These are phyloP conservation scores for Sesamia inferens DNA, from an alignment of 2,888 invertebrate species.

Conservation along the genomic window DNA sequence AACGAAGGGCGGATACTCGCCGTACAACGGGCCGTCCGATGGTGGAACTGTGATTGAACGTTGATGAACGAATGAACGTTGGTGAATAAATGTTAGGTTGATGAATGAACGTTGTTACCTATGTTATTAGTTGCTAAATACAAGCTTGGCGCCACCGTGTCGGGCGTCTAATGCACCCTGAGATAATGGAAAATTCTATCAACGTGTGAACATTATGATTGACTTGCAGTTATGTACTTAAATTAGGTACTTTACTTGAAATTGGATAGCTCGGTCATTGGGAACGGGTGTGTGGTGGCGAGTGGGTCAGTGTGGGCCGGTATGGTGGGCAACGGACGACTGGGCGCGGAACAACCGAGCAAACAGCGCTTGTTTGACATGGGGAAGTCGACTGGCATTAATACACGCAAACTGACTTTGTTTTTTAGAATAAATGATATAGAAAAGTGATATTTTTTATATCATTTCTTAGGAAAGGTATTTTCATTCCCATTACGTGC, in stretches of 20 bases:
- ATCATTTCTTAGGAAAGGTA: conserved; percentile 1
- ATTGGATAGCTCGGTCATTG: not conserved
- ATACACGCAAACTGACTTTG: conserved; percentile 30
- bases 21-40: too few species aligned
- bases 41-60: too few species aligned
- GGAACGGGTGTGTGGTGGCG: not conserved
- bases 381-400: conserved; percentile 20
- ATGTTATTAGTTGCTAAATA: not conserved
- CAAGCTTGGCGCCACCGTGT: not conserved
- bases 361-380: conserved; percentile 42
- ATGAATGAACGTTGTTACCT: not conserved
- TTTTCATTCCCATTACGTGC: not conserved
- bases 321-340: not conserved
- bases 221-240: not conserved
- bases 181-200: not conserved
- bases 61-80: too few species aligned
- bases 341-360: conserved; percentile 20
- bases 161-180: too few species aligned
- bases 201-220: not conserved
- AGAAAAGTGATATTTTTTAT: too few species aligned
- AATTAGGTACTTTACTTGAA: not conserved
- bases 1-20: too few species aligned
- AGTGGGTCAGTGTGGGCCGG: not conserved
- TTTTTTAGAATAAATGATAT: conserved; percentile 1
- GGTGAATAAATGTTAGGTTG: too few species aligned